Evolutionary conservation across 2,113 vertebrate genomes (phyloP), one percentile per base, ranked within the genome.

Genomic region (Aptenodytes forsteri): DNA sequence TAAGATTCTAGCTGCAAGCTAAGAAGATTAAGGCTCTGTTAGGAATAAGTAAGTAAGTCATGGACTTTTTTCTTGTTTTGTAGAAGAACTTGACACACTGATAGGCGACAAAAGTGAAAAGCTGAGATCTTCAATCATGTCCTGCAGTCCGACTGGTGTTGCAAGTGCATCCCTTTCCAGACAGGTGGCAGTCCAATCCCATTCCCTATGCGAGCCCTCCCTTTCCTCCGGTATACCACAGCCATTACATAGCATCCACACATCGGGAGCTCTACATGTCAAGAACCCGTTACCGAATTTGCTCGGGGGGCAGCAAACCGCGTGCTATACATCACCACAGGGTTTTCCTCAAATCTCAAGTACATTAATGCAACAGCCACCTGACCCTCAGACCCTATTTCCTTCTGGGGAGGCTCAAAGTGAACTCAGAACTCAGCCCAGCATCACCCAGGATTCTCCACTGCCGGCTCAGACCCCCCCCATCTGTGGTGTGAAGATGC

Each of bases 71-170:
- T 61, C 10, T 87, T 96, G 46, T 70, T 93, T 97, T 97, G 79
- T 97, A 99, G 99, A 99, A 96, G 98, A 99, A 56, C 98, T 99
- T 12, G 99, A 99, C 96, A 98, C 97, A 38, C 98, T 99, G 40
- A 98, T 99, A 32, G 99, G 99, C 25, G 99, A 99, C 61, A 99
- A 97, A 94, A 95, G 97, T 4, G 99, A 99, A 47, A 99, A 99
- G 94, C 89, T 98, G 98, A 98, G 98, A 10, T 97, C 96, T 38
- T 97, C 97, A 0, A 34, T 98, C 10, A 18, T 97, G 83, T 17
- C 97, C 88, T 98, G 98, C 94, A 97, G 97, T 59, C 78, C 96
- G 1, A 21, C 98, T 54, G 97, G 95, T 34, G 67, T 91, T 87
- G 91, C 96, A 95, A 36, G 34, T 47, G 71, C 97, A 46, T 80